Base-by-base conservation (phyloP, 2,888 invertebrate species). In the Petrophora chlorosata region DNA sequence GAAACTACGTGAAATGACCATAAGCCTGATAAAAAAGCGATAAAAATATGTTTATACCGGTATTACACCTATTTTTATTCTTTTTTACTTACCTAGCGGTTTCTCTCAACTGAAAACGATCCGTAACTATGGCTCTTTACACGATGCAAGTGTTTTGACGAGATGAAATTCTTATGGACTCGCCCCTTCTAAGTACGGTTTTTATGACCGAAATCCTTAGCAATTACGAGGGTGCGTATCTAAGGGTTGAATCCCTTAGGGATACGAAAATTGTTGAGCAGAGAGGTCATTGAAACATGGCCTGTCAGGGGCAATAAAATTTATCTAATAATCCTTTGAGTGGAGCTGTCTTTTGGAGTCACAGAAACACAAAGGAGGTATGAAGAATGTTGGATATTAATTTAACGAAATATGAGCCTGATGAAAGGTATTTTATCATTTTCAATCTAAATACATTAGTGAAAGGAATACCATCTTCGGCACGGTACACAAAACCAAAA, bases 151-250 rank as follows among this genome's bases (percentile, higher is more conserved):
- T 51, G 51, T 45, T 51, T 45, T 51, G 41, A 44, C 43, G 35
- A 36, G 45, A 51, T 51, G 45, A 51, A 45, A 51, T 45, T 51
- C 45, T 45, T 51, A 45, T 41, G 28, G 46, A 45, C 39, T 34
- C 33, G 36, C 39, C 34, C 39, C 4, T 23, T 30, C 41, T 51
- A 42, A 55, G 51, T 55, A 51, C 55, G 55, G 55, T 45, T 51
- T 48, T 55, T 51, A 51, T 51, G 44, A 29, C 29, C 26, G 26
- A 48, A 55, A 55, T 48, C 55, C 55, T 48, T 34, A 39, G 51
- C 51, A 55, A 55, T 55, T 51, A 54, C 50, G 45, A 40, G 49
- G 49, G 41, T 15, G 35, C 41, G 48, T 44, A 46, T 45, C 48
- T 46, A 40, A 48, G 51, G 55, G 55, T 38, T 44, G 48, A 42